A percentile compares a stretch with the other conserved stretches of the same genome.
These are phyloP conservation scores for Perdix hodgsoniae DNA, from an alignment of 2,797 vertebrate genomes.

Conservation along the genomic window DNA sequence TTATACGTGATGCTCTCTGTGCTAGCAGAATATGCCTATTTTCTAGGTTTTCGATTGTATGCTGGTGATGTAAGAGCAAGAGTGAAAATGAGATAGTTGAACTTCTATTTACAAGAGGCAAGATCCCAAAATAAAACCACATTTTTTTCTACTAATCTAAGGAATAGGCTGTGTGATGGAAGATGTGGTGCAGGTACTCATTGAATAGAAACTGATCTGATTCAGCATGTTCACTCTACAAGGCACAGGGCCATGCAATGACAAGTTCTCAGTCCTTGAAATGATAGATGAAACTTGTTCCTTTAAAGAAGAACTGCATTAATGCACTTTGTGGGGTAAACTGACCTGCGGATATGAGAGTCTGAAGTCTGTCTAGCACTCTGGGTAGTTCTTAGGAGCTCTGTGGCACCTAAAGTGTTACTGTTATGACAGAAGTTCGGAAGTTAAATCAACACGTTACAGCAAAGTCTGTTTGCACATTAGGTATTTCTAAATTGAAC, in stretches of 20 bases:
- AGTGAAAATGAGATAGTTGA: background rate
- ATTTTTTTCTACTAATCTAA: background rate
- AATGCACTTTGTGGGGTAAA: background rate
- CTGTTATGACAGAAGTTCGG: background rate
- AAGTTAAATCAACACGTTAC: background rate
- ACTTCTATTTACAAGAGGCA: background rate
- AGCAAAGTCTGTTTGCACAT: background rate
- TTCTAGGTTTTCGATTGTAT: background rate
- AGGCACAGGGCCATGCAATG: background rate
- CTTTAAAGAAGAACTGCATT: background rate
- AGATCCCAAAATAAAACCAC: background rate
- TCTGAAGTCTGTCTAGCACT: background rate
- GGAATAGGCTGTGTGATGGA: background rate
- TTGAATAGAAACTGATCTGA: background rate
- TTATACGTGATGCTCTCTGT: background rate
- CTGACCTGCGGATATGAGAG: rapidly evolving
- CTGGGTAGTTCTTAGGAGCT: background rate
- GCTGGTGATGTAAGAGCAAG: background rate
- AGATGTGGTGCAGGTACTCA: background rate
- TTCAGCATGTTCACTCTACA: background rate
- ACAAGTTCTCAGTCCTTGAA: background rate
- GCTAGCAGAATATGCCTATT: background rate
- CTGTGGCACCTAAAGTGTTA: background rate
- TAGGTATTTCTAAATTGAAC: background rate
- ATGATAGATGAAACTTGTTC: background rate